Evolutionary conservation across 2,113 vertebrate genomes (phyloP).

Genomic region (Anthoscopus minutus): DNA sequence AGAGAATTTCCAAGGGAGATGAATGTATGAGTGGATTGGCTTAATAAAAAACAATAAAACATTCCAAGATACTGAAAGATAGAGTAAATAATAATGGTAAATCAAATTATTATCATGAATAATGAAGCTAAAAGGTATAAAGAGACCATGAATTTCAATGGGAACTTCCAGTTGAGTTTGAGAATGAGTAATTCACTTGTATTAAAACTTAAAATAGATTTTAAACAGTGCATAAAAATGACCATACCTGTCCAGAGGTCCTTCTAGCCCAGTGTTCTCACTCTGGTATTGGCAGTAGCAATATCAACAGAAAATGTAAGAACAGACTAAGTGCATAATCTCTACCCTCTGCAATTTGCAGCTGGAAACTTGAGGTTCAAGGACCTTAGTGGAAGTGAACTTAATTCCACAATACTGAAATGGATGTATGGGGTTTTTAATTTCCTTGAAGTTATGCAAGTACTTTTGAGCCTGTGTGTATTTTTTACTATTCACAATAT

Average conservation of each 20-base stretch:
- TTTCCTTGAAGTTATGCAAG: neutral
- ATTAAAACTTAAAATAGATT: neutral
- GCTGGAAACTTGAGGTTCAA: neutral
- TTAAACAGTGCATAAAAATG: neutral
- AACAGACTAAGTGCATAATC: neutral
- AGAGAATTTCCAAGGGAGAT: neutral
- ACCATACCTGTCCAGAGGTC: neutral
- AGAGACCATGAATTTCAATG: neutral
- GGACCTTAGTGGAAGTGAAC: neutral
- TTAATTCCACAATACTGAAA: neutral
- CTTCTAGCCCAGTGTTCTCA: neutral
- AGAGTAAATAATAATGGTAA: neutral
- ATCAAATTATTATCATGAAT: neutral
- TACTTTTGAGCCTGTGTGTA: neutral
- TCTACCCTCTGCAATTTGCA: neutral
- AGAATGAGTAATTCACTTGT: neutral
- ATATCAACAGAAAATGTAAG: neutral
- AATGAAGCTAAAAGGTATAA: neutral
- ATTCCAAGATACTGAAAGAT: neutral
- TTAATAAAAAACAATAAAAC: neutral
- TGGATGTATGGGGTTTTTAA: accelerated
- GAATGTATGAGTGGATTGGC: neutral
- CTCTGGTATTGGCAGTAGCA: neutral
- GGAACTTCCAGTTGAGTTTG: neutral
- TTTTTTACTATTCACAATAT: neutral